Conservation (phyloP, 1,140 invertebrate species). For the Drosophila subobscura region DNA sequence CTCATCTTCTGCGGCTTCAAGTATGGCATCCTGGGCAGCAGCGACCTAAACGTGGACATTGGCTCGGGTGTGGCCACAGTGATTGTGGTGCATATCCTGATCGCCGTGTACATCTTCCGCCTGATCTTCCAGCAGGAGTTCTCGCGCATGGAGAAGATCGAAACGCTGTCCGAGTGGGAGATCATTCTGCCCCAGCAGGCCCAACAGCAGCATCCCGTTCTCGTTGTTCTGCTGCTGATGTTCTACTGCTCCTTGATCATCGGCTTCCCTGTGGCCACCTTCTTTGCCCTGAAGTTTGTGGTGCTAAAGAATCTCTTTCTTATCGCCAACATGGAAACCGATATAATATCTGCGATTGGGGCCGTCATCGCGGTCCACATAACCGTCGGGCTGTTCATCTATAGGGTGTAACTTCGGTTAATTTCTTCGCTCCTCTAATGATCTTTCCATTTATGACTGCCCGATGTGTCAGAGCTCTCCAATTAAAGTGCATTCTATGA, state of each 20-base stretch:
- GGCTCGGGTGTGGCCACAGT: slow-evolving; percentile 38
- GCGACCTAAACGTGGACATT: slow-evolving; percentile 26
- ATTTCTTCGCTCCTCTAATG: not conserved
- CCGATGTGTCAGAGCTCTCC: no score
- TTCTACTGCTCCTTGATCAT: slow-evolving; percentile 41
- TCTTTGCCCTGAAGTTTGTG: slow-evolving; percentile 48
- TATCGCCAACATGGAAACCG: slow-evolving; percentile 26
- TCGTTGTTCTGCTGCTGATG: slow-evolving; percentile 27
- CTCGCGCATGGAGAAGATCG: slow-evolving; percentile 14
- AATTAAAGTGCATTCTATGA: no score
- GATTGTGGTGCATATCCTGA: slow-evolving; percentile 35
- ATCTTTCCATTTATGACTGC: not conserved
- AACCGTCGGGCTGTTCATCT: slow-evolving; percentile 44
- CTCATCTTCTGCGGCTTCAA: slow-evolving; percentile 25
- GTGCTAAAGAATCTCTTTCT: slow-evolving; percentile 42
- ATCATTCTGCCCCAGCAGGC: not conserved
- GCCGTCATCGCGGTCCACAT: slow-evolving; percentile 40
- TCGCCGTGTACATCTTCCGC: slow-evolving; percentile 34
- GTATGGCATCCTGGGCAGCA: slow-evolving; percentile 8
- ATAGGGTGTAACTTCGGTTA: slow-evolving; percentile 28
- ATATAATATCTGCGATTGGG: slow-evolving; percentile 45
- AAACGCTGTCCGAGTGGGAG: slow-evolving; percentile 16
- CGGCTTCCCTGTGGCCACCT: slow-evolving; percentile 38
- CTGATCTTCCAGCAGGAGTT: slow-evolving; percentile 24
- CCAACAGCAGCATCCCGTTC: slow-evolving; percentile 9